These are phyloP conservation scores for Gasteruption jaculator DNA, from an alignment of 2,888 invertebrate genomes.

Conservation along the genomic window DNA sequence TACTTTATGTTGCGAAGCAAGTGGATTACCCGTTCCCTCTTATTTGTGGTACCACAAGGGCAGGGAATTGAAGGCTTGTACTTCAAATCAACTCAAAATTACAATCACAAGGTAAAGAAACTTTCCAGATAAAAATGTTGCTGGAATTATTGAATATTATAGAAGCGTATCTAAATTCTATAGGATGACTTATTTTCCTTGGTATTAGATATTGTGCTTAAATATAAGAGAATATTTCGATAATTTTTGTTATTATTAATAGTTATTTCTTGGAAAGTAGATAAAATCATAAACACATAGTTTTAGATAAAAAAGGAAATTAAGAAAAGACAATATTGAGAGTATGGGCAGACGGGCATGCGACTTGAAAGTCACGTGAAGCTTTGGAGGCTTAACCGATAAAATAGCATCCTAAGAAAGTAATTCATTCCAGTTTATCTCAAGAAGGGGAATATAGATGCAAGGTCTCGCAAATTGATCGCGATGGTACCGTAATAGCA, in stretches of 20 bases:
- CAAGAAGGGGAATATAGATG: constrained; percentile 39
- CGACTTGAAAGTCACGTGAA: too few species aligned
- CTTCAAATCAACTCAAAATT: constrained; percentile 27
- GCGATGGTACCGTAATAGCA: constrained; percentile 24
- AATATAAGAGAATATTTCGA: too few species aligned
- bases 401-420: too few species aligned
- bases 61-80: constrained; percentile 25
- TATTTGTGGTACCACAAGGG: constrained; percentile 40
- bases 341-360: too few species aligned
- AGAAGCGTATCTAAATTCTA: neutral
- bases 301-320: too few species aligned
- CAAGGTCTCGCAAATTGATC: constrained; percentile 29
- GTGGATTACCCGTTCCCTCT: constrained; percentile 39
- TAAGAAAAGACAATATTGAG: too few species aligned
- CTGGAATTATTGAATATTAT: neutral
- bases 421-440: constrained; percentile 20
- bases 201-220: too few species aligned
- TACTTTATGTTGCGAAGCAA: constrained; percentile 34
- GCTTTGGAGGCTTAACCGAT: too few species aligned
- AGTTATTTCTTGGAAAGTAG: too few species aligned
- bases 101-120: constrained; percentile 28
- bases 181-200: constrained; percentile 8
- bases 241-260: too few species aligned
- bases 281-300: too few species aligned
- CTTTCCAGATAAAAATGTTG: neutral